phyloP scores from a whole-genome alignment of 1,140 invertebrate genomes.

The Oscheius sp. region DNA sequence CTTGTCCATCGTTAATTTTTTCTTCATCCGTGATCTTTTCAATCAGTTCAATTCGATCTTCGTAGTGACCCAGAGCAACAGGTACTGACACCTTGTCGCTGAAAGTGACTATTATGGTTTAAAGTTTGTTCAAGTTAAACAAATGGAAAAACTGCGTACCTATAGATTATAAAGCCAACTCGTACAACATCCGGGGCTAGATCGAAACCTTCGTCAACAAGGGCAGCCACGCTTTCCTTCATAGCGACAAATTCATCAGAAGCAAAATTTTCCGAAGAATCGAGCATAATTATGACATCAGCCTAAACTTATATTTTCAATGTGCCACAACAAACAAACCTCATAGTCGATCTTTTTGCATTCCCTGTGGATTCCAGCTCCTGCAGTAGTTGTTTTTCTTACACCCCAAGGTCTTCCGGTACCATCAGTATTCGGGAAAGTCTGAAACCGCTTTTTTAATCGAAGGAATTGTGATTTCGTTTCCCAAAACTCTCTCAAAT shows the following conservation, averaged over 20 bases:
- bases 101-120: background rate
- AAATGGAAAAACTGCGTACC: slow-evolving; percentile 22
- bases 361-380: background rate
- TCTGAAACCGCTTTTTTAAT: slow-evolving; percentile 21
- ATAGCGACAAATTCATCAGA: slow-evolving; percentile 47
- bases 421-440: slow-evolving; percentile 27
- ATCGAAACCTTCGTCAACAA: slow-evolving; percentile 60
- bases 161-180: slow-evolving; percentile 57
- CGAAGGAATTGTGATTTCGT: background rate
- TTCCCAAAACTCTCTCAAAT: background rate
- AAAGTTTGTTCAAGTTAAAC: slow-evolving; percentile 8
- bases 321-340: background rate
- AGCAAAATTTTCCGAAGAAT: slow-evolving; percentile 57
- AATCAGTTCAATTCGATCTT: slow-evolving; percentile 59
- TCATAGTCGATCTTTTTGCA: slow-evolving; percentile 38
- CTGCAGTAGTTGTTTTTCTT: slow-evolving; percentile 32
- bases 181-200: slow-evolving; percentile 57
- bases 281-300: slow-evolving; percentile 54
- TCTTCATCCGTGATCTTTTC: slow-evolving; percentile 51
- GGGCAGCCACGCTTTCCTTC: slow-evolving; percentile 51
- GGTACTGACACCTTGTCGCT: slow-evolving; percentile 60
- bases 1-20: slow-evolving; percentile 36
- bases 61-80: slow-evolving; percentile 58
- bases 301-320: slow-evolving; percentile 29
- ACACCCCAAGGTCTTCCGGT: slow-evolving; percentile 14